Base-by-base conservation (phyloP, 2,888 invertebrate genomes). In the Rhodophaea formosa region DNA sequence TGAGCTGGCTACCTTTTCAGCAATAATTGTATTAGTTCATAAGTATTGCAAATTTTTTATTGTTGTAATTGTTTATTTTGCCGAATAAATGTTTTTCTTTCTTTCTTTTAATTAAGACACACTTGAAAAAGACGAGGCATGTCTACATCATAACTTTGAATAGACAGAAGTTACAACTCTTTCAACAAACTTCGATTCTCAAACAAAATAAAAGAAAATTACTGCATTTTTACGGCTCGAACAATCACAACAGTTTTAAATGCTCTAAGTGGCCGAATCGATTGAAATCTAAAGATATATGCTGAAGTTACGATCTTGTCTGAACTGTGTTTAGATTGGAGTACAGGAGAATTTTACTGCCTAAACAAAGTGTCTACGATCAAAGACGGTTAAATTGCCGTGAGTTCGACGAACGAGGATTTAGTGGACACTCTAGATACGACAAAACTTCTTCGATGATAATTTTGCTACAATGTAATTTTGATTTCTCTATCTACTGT, bases 371-470 rank as follows among this genome's bases (percentile, higher is more conserved):
- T 57, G 54, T 39, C 53, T 45, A 8, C 44, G 60, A 60, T 60
- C 60, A 60, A 60, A 60, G 58, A 60, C 56, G 44, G 53, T 53
- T 53, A 49, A 60, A 58, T 60, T 29, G 12, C 43, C 23, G n/a
- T 17, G 6, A 16, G n/a, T 39, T 39, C 52, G n/a, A 52, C 17
- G 35, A 39, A 16, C 30, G 7, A 0, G 1, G 32, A 51, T 14
- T 6, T 15, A 15, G 7, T 32, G 10, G 15, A n/a, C 14, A 12
- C 7, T 16, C 43, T 53, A 14, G 53, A 53, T 14, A 14, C n/a
- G 49, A 49, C 49, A 14, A 44, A 15, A n/a, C n/a, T n/a, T n/a
- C n/a, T n/a, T n/a, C n/a, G n/a, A n/a, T n/a, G n/a, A n/a, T n/a
- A n/a, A n/a, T n/a, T n/a, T n/a, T n/a, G n/a, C n/a, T n/a, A n/a